Evolutionary conservation across 2,888 invertebrate genomes (phyloP).

Genomic region (Agonum fuliginosum): DNA sequence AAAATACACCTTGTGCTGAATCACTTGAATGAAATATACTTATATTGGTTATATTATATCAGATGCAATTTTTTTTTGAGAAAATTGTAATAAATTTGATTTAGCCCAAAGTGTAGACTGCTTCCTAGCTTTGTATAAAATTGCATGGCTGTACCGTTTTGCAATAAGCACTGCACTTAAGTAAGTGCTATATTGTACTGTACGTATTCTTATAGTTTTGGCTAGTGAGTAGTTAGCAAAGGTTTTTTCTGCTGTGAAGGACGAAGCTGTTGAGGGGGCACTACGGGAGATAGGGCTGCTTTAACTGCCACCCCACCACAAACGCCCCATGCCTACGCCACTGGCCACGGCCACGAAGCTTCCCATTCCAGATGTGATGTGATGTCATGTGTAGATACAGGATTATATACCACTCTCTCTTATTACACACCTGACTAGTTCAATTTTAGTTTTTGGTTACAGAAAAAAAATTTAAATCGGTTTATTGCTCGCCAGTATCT

Average conservation of each 20-base stretch:
- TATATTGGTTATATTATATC: background rate
- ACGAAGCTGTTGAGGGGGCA: constrained; percentile 95
- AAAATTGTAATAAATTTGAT: background rate
- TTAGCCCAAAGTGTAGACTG: constrained; percentile 3
- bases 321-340: constrained; percentile 47
- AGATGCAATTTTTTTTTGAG: background rate
- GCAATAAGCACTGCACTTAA: constrained; percentile 4
- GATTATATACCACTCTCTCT: constrained; percentile 40
- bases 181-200: background rate
- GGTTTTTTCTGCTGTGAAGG: constrained; percentile 75
- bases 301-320: constrained; percentile 71
- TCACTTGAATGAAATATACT: constrained; percentile 6
- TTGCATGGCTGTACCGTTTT: constrained; percentile 48
- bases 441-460: background rate
- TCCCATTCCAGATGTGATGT: constrained; percentile 56
- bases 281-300: constrained; percentile 95
- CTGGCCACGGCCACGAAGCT: constrained; percentile 62
- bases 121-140: constrained; percentile 43
- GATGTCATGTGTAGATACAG: constrained; percentile 40
- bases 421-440: constrained; percentile 20
- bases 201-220: constrained; percentile 15
- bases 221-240: constrained; percentile 54
- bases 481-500: too few species aligned
- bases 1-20: background rate
- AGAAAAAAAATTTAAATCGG: background rate